Evolutionary conservation across 2,113 vertebrate species (phyloP).

Genomic region (Cyanoderma ruficeps): DNA sequence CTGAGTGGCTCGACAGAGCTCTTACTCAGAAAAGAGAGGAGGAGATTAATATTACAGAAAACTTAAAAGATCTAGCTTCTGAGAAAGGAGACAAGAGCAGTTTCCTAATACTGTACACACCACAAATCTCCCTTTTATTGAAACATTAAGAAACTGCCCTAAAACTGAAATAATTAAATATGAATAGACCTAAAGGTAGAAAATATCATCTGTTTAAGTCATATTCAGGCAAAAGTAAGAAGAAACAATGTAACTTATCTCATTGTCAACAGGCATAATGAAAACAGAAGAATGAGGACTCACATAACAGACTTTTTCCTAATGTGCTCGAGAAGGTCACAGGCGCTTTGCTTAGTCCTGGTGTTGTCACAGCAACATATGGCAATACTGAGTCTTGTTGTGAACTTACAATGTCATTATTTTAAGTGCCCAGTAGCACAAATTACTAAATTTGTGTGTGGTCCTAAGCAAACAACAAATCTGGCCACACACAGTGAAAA

Average conservation of each 20-base stretch:
- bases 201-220: neutral
- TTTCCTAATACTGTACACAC: conserved; percentile 32
- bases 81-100: conserved; percentile 15
- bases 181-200: conserved; percentile 1
- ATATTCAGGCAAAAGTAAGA: neutral
- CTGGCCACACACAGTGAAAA: conserved; percentile 59
- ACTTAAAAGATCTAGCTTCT: conserved; percentile 49
- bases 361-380: neutral
- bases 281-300: neutral
- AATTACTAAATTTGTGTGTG: conserved; percentile 51
- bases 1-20: conserved; percentile 36
- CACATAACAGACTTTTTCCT: neutral
- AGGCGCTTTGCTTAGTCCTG: neutral
- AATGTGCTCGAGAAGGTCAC: neutral
- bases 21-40: conserved; percentile 29
- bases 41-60: conserved; percentile 58
- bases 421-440: conserved; percentile 57
- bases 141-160: conserved; percentile 24
- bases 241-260: neutral
- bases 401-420: neutral
- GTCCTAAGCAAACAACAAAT: conserved; percentile 59
- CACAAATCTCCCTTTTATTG: conserved; percentile 11
- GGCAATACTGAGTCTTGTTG: neutral
- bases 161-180: conserved; percentile 31
- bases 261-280: neutral